Evolutionary conservation across 2,797 vertebrate genomes (phyloP).

Genomic region (Argentina silus): DNA sequence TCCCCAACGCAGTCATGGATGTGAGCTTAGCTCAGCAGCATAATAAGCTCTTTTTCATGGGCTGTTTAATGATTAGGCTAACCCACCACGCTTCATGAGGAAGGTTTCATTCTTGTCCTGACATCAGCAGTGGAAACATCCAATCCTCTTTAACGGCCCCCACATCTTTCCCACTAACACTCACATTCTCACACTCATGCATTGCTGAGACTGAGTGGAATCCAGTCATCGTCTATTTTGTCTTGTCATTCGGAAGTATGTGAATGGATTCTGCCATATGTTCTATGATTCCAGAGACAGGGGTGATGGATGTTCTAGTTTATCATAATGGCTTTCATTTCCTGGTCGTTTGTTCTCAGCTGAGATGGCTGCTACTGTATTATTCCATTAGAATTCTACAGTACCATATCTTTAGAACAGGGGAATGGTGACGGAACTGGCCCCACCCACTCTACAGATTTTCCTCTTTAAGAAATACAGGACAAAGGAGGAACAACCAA

Average conservation of each 20-base stretch:
- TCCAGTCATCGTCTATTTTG: not conserved
- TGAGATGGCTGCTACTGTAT: conserved; percentile 2
- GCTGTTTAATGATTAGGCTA: not conserved
- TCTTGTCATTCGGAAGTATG: not conserved
- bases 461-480: conserved; percentile 14
- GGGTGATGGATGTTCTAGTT: not conserved
- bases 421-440: not conserved
- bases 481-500: conserved; percentile 4
- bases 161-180: not conserved
- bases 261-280: not conserved
- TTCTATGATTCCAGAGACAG: not conserved
- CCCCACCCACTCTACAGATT: not conserved
- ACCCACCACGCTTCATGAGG: not conserved
- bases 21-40: not conserved
- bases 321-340: not conserved
- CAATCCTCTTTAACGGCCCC: not conserved
- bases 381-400: not conserved
- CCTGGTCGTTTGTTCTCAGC: too few species aligned
- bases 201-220: not conserved
- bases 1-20: conserved; percentile 1
- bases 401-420: not conserved
- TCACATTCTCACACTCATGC: not conserved
- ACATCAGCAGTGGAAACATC: not conserved
- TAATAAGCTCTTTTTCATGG: conserved; percentile 14
- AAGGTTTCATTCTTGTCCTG: not conserved